These are phyloP conservation scores for Tachyglossus aculeatus DNA, from an alignment of 2,797 vertebrate genomes.

Conservation along the genomic window DNA sequence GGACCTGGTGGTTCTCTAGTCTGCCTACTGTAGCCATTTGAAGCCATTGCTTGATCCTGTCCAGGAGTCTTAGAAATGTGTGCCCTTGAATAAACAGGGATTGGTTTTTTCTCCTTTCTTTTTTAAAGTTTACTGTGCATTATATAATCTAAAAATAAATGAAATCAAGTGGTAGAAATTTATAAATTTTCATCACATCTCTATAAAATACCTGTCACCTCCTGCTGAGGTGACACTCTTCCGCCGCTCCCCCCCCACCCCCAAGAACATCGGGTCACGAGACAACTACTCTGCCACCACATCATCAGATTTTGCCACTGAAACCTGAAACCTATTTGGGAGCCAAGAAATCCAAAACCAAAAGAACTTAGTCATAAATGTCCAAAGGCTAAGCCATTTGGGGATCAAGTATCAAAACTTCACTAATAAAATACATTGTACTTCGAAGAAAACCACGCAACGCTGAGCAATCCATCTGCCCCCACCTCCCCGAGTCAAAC, in stretches of 20 bases:
- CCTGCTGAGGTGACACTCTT: slow-evolving; percentile 31
- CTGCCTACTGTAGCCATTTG: slow-evolving; percentile 14
- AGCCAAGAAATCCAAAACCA: slow-evolving; percentile 49
- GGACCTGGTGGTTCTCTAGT: not conserved
- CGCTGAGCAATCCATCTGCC: not conserved
- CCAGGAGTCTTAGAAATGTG: slow-evolving; percentile 7
- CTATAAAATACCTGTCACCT: slow-evolving; percentile 61
- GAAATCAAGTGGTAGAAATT: slow-evolving; percentile 60
- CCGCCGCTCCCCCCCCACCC: too few relatives aligned
- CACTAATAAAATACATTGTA: slow-evolving; percentile 37
- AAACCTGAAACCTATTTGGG: not conserved
- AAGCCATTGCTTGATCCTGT: slow-evolving; percentile 4
- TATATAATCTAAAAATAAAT: slow-evolving; percentile 67
- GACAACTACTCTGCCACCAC: not conserved
- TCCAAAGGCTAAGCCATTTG: slow-evolving; percentile 7
- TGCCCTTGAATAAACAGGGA: slow-evolving; percentile 67
- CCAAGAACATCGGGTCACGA: slow-evolving; percentile 51
- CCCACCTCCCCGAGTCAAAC: not conserved
- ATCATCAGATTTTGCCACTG: slow-evolving; percentile 6
- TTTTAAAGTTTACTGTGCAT: slow-evolving; percentile 60
- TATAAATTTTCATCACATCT: slow-evolving; percentile 52
- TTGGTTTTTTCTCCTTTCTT: not conserved
- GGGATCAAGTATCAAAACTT: slow-evolving; percentile 60
- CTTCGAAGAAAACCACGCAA: slow-evolving; percentile 24
- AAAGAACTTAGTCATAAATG: slow-evolving; percentile 42